Percentiles rank a stretch among this genome's conserved stretches.
Evolutionary conservation across 2,888 invertebrate genomes (phyloP).

Genomic region (Nebria salina): DNA sequence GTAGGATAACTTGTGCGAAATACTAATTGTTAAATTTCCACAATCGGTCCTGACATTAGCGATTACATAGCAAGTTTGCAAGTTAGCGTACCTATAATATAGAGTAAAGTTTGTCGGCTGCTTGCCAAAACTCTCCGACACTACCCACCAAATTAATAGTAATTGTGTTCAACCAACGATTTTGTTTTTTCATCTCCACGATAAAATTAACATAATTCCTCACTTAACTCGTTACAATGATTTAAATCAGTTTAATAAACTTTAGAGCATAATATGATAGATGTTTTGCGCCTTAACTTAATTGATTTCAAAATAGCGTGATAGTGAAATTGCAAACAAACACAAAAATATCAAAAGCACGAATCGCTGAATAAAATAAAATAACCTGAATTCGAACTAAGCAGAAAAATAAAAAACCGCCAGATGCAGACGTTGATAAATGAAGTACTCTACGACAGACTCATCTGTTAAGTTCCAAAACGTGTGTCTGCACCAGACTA

Average conservation of each 20-base stretch:
- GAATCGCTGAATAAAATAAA: not conserved
- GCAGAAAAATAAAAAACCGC: not conserved
- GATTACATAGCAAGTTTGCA: not conserved
- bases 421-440: not conserved
- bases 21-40: not conserved
- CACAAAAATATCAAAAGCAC: not conserved
- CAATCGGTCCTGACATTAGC: not conserved
- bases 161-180: not conserved
- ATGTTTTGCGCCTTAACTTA: not conserved
- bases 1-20: not conserved
- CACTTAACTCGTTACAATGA: not conserved
- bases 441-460: not conserved
- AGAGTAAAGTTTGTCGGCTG: not conserved
- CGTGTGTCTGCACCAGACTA: not conserved
- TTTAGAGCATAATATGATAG: not conserved
- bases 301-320: not conserved
- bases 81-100: not conserved
- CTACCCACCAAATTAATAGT: not conserved
- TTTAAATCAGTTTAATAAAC: not conserved
- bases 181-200: not conserved
- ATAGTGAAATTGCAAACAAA: no score
- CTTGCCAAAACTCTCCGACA: not conserved
- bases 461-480: not conserved
- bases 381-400: not conserved
- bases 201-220: not conserved